Conservation (phyloP, 1,140 invertebrate species). For the Cardiocondyla obscurior region DNA sequence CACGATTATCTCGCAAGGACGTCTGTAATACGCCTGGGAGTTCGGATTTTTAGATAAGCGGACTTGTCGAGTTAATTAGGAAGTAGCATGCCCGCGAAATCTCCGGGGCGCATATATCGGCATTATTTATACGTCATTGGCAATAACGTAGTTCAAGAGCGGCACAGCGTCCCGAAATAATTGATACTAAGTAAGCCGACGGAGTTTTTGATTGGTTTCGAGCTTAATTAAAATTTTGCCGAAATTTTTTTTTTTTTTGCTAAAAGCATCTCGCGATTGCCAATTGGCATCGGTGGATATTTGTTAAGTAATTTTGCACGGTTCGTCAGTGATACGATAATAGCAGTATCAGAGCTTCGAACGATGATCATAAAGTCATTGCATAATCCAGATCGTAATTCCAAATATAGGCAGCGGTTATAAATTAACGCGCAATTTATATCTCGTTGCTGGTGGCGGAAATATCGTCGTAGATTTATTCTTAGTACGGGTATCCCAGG, state of each 20-base stretch:
- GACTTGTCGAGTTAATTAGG: conserved; percentile 18
- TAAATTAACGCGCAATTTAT: not conserved
- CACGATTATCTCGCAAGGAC: conserved; percentile 51
- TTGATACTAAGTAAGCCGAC: too few species aligned
- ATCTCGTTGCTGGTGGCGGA: not conserved
- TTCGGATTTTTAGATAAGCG: conserved; percentile 22
- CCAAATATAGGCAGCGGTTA: not conserved
- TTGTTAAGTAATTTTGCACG: not conserved
- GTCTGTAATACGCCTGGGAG: not conserved
- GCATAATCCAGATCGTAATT: not conserved
- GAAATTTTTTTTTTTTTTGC: too few species aligned
- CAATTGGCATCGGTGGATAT: not conserved
- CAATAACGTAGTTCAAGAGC: not conserved
- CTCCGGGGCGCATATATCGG: not conserved
- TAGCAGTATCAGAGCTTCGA: not conserved
- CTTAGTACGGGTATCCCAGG: not conserved
- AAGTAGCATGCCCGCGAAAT: conserved; percentile 34
- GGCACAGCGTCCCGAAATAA: not conserved
- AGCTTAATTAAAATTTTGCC: too few species aligned
- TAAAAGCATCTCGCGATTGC: not conserved
- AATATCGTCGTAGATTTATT: conserved; percentile 4
- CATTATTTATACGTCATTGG: not conserved
- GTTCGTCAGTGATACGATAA: not conserved
- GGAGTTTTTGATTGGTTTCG: not conserved
- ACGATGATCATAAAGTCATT: not conserved